Evolutionary conservation across 2,113 vertebrate genomes (phyloP), one percentile per base, ranked within the genome.

Genomic region (Sphaerodactylus townsendi): DNA sequence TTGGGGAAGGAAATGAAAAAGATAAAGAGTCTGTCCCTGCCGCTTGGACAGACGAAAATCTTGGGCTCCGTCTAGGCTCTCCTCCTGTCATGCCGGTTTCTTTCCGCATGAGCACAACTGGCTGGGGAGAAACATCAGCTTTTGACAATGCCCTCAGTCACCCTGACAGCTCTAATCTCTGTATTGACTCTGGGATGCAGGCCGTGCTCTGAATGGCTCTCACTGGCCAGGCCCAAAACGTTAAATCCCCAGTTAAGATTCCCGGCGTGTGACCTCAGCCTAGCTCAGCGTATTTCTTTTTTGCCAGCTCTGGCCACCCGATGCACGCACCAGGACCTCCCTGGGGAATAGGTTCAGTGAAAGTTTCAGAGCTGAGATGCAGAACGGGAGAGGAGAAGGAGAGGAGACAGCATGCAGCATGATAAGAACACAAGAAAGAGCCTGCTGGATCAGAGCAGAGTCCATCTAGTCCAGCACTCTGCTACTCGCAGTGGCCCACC

Each of bases 161-260:
- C 86, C 90, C 90, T 90, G 92, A 90, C 84, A 91, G 85, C 14
- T 86, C 86, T 94, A 91, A 94, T 92, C 92, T 93, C 91, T 39
- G 79, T 90, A 92, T 91, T 93, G 92, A 87, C 88, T 88, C 44
- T 69, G 62, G 62, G 86, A 86, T 80, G 89, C 91, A 91, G 44
- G 81, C 65, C 78, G 90, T 53, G 7, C 82, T 62, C 84, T 69
- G 59, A 68, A 56, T 85, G 77, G 66, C 83, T 92, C 92, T 91
- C 89, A 89, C 91, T 92, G 81, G 90, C 88, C 50, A 10, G 79
- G 91, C 86, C 85, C 84, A 91, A 86, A 94, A 68, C 75, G 74
- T 86, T 91, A 94, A 94, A 94, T 90, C 92, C 89, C 10, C 53
- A 84, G 5, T 0, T 82, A 84, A 84, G 76, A 73, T 33, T 2